These are phyloP conservation scores for Lasioglossum villosulum DNA, from an alignment of 2,888 invertebrate species.

Conservation along the genomic window DNA sequence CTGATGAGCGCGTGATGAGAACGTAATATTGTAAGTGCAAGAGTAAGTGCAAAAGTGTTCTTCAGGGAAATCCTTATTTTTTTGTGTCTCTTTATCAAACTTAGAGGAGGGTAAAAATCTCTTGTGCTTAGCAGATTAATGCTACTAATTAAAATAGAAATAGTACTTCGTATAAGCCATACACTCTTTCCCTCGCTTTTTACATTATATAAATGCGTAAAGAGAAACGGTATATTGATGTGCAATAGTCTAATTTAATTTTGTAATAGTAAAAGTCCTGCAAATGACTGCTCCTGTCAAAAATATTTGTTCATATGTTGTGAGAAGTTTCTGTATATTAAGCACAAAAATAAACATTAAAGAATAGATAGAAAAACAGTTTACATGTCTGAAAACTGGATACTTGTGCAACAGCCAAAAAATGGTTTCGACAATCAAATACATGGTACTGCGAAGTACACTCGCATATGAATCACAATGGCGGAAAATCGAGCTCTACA, in stretches of 20 bases:
- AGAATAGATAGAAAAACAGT: not conserved
- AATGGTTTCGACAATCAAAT: not conserved
- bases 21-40: not conserved
- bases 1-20: not conserved
- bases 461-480: not conserved
- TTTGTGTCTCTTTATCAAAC: not conserved
- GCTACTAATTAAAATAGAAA: not conserved
- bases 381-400: not conserved
- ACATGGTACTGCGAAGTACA: not conserved
- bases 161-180: not conserved
- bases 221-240: not conserved
- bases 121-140: not conserved
- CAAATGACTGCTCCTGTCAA: not conserved
- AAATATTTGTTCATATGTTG: not conserved
- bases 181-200: not conserved
- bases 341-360: not conserved
- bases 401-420: not conserved
- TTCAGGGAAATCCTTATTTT: not conserved
- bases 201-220: not conserved
- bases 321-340: not conserved
- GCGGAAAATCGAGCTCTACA: not conserved
- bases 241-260: not conserved
- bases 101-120: not conserved
- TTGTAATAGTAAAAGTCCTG: not conserved
- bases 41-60: too few relatives aligned